phyloP scores from a whole-genome alignment of 1,140 invertebrate species.

The Heliconius nattereri region DNA sequence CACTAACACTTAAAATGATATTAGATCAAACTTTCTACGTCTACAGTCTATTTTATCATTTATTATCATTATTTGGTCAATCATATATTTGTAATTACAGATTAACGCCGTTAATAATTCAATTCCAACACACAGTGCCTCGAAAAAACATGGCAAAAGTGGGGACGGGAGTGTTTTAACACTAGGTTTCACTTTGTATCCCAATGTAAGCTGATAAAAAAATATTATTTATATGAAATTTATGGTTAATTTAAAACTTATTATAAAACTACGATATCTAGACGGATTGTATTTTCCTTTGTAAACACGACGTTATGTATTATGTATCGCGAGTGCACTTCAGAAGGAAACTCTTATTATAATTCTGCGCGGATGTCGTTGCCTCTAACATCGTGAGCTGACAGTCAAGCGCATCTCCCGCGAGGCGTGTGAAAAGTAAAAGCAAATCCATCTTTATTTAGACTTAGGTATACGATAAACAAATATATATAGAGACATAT shows the following conservation, averaged over 20 bases:
- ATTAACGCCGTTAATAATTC: too few relatives aligned
- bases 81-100: background rate
- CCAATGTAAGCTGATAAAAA: too few relatives aligned
- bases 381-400: constrained; percentile 72
- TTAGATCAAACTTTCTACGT: background rate
- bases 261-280: constrained; percentile 66
- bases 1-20: constrained; percentile 58
- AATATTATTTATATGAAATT: constrained; percentile 32
- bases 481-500: background rate
- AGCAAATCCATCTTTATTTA: constrained; percentile 46
- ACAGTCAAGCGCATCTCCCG: constrained; percentile 67
- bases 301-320: constrained; percentile 76
- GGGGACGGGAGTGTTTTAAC: too few relatives aligned
- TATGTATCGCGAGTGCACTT: constrained; percentile 70
- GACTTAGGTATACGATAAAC: background rate
- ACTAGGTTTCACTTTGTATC: too few relatives aligned
- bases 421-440: constrained; percentile 75
- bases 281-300: constrained; percentile 71
- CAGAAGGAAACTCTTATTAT: constrained; percentile 76
- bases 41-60: background rate
- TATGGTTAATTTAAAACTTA: constrained; percentile 70
- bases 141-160: too few relatives aligned
- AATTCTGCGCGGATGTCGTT: constrained; percentile 72
- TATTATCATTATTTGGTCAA: background rate
- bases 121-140: too few relatives aligned